Conservation (phyloP, 92 coral and sea anemone species). For the Heteractis magnifica region DNA sequence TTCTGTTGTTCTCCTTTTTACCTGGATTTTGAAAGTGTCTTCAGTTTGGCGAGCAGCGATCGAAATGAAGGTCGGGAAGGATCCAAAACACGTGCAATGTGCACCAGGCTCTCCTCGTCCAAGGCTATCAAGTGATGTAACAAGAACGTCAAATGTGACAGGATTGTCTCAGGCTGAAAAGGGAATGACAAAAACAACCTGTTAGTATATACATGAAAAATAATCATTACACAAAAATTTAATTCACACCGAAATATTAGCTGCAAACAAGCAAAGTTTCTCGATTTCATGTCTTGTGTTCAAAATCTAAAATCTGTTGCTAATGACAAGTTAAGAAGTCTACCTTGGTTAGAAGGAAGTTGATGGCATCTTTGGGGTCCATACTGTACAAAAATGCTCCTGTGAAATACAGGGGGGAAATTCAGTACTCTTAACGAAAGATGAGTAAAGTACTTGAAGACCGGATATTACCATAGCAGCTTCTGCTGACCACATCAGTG, state of each 20-base stretch:
- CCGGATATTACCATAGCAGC: conserved; percentile 62
- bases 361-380: conserved; percentile 84
- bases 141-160: conserved; percentile 77
- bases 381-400: conserved; percentile 88
- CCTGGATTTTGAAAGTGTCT: conserved; percentile 51
- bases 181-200: not conserved
- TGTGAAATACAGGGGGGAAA: not conserved
- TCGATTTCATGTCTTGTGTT: too few relatives aligned
- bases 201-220: not conserved
- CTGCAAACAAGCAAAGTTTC: too few relatives aligned
- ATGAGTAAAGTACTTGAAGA: not conserved
- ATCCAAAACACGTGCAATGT: conserved; percentile 82
- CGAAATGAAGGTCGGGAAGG: conserved; percentile 98
- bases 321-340: not conserved
- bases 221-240: too few relatives aligned
- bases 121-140: conserved; percentile 59
- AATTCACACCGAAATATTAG: too few relatives aligned
- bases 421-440: not conserved
- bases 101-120: conserved; percentile 82
- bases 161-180: conserved; percentile 89
- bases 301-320: too few relatives aligned
- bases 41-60: conserved; percentile 67
- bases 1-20: not conserved
- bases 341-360: conserved; percentile 87
- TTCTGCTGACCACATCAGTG: conserved; percentile 79